Percentiles rank a stretch among this genome's conserved stretches.
phyloP scores from a whole-genome alignment of 2,888 invertebrate genomes.

The Monoplex corrugatus region DNA sequence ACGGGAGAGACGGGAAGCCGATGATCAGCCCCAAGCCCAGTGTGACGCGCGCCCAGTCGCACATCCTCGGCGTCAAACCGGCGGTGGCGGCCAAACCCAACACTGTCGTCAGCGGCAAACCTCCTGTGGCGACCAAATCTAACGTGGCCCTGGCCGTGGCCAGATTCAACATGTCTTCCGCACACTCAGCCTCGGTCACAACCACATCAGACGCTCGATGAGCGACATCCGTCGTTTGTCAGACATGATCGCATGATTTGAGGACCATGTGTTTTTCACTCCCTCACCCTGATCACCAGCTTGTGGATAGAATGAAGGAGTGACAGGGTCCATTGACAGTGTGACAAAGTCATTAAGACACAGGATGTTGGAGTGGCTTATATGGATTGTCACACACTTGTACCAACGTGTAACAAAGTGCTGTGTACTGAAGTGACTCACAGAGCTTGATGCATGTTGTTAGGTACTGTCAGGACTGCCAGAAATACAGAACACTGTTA shows the following conservation, averaged over 20 bases:
- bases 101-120: neutral
- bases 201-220: neutral
- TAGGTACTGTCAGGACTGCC: too few species aligned
- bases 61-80: neutral
- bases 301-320: neutral
- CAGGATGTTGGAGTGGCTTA: too few species aligned
- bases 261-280: neutral
- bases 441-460: too few species aligned
- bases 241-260: neutral
- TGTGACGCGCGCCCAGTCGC: neutral
- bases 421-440: too few species aligned
- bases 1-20: conserved; percentile 15
- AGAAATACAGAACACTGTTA: too few species aligned
- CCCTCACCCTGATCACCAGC: neutral
- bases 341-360: too few species aligned
- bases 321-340: too few species aligned
- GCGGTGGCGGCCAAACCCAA: neutral
- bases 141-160: conserved; percentile 11
- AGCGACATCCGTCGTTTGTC: neutral
- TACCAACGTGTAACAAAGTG: too few species aligned
- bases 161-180: neutral
- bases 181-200: neutral
- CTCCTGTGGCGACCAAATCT: conserved; percentile 24
- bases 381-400: too few species aligned
- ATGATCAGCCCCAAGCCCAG: neutral